phyloP scores from a whole-genome alignment of 1,140 invertebrate genomes.

The Drosophila pseudoananassae region DNA sequence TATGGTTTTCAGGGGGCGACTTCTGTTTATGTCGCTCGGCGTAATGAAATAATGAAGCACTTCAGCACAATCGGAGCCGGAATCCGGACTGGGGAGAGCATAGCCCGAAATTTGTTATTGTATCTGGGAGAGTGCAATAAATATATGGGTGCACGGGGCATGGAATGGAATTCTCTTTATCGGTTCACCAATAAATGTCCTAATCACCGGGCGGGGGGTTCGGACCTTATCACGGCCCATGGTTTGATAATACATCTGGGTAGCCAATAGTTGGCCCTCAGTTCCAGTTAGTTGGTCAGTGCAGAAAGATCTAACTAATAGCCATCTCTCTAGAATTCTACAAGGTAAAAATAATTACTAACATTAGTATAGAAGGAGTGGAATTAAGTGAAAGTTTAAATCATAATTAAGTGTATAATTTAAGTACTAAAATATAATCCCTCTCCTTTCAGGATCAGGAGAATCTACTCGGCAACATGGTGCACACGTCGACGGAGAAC shows the following conservation, averaged over 20 bases:
- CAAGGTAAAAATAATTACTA: slow-evolving; percentile 5
- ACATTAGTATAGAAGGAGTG: background rate
- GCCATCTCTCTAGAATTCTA: slow-evolving; percentile 4
- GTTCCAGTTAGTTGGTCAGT: slow-evolving; percentile 44
- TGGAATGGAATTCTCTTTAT: slow-evolving; percentile 36
- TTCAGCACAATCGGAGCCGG: slow-evolving; percentile 12
- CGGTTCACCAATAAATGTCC: slow-evolving; percentile 56
- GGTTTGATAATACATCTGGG: slow-evolving; percentile 35
- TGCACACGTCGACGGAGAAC: slow-evolving; percentile 63
- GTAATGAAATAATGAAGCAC: slow-evolving; percentile 50
- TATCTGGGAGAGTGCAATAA: slow-evolving; percentile 29
- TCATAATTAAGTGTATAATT: no score
- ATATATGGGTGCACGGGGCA: slow-evolving; percentile 37
- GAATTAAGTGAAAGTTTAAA: no score
- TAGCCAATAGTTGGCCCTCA: slow-evolving; percentile 35
- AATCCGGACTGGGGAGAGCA: slow-evolving; percentile 27
- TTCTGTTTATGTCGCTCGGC: slow-evolving; percentile 36
- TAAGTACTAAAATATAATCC: background rate
- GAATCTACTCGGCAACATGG: slow-evolving; percentile 77
- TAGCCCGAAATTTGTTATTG: slow-evolving; percentile 5
- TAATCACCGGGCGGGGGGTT: slow-evolving; percentile 50
- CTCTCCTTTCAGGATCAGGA: slow-evolving; percentile 71
- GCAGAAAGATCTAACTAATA: slow-evolving; percentile 25
- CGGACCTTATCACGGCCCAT: slow-evolving; percentile 47
- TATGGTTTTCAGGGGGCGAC: slow-evolving; percentile 9